A percentile compares a stretch with the other conserved stretches of the same genome.
These are phyloP conservation scores for Scaptomyza flava DNA, from an alignment of 2,888 invertebrate species.

Conservation along the genomic window DNA sequence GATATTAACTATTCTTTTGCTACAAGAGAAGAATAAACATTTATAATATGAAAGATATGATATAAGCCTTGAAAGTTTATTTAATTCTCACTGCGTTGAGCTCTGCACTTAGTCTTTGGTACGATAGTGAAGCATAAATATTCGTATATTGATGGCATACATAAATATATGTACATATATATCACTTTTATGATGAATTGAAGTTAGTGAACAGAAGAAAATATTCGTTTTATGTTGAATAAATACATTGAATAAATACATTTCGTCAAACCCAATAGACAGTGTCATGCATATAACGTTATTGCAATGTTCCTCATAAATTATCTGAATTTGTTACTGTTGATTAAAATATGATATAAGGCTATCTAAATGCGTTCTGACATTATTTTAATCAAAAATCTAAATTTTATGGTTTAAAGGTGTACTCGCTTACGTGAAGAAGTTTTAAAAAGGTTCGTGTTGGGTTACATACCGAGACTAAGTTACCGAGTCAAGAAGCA, in stretches of 20 bases:
- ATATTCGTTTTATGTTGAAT: neutral
- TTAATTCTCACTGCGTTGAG: constrained; percentile 34
- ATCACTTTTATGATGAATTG: neutral
- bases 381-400: neutral
- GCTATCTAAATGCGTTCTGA: neutral
- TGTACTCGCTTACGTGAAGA: neutral
- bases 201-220: neutral
- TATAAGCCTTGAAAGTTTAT: constrained; percentile 15
- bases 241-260: too few species aligned
- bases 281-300: too few species aligned
- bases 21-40: constrained; percentile 85
- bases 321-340: neutral
- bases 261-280: too few species aligned
- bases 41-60: constrained; percentile 53
- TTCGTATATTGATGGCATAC: neutral
- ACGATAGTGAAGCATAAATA: constrained; percentile 22
- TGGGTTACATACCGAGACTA: constrained; percentile 45
- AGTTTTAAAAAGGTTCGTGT: constrained; percentile 1
- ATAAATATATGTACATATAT: neutral
- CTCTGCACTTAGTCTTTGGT: constrained; percentile 52
- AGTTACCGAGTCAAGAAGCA: constrained; percentile 54
- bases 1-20: constrained; percentile 90
- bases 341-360: constrained; percentile 13
- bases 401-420: neutral
- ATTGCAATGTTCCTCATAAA: neutral